Conservation (phyloP, 2,113 vertebrate species). For the Maccullochella peelii region DNA sequence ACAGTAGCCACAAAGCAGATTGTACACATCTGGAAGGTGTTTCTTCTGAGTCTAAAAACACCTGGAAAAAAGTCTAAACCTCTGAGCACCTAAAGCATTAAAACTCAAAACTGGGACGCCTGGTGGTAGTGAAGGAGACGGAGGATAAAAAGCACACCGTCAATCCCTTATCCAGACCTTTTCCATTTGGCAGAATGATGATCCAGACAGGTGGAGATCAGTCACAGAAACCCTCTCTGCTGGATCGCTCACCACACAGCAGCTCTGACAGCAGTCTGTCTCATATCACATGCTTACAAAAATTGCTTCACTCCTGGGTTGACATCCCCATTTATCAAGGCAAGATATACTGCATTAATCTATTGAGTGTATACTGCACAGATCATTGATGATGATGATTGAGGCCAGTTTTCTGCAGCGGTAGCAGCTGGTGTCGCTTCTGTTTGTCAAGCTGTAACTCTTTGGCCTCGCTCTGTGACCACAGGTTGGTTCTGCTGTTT, state of each 20-base stretch:
- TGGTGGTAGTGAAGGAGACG: constrained; percentile 29
- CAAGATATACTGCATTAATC: constrained; percentile 20
- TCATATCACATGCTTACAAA: constrained; percentile 26
- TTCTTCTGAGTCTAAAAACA: constrained; percentile 21
- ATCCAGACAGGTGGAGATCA: constrained; percentile 55
- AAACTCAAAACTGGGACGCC: constrained; percentile 34
- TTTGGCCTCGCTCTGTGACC: not conserved
- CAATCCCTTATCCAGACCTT: constrained; percentile 70
- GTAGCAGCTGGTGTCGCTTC: not conserved
- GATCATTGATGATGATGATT: not conserved
- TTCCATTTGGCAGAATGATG: constrained; percentile 62
- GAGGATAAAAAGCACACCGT: constrained; percentile 30
- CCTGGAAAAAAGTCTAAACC: constrained; percentile 35
- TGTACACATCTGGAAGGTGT: constrained; percentile 16
- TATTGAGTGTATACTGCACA: not conserved
- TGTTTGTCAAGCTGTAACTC: not conserved
- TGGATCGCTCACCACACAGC: constrained; percentile 57
- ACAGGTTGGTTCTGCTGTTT: not conserved
- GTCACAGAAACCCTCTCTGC: constrained; percentile 50
- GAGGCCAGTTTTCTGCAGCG: not conserved
- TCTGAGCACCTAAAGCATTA: constrained; percentile 2
- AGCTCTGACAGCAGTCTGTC: constrained; percentile 40
- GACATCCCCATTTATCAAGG: constrained; percentile 16
- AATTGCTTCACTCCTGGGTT: not conserved
- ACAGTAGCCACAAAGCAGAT: constrained; percentile 10